These are phyloP conservation scores for Oplegnathus fasciatus DNA, from an alignment of 2,113 vertebrate species.

Conservation along the genomic window DNA sequence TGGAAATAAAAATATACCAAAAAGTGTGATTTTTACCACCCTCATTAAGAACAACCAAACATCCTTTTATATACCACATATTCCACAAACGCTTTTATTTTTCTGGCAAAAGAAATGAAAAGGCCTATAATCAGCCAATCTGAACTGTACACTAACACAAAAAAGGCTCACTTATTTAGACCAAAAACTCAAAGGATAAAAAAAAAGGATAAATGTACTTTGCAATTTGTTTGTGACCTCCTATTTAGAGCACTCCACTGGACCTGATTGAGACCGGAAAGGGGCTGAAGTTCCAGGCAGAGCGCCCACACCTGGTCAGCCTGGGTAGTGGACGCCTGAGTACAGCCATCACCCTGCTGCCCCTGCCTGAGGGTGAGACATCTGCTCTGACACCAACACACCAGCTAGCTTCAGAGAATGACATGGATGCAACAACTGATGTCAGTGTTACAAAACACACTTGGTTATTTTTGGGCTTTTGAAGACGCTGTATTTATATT, in stretches of 20 bases:
- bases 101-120: not conserved
- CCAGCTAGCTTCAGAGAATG: not conserved
- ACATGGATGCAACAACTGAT: not conserved
- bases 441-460: not conserved
- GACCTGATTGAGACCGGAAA: slow-evolving; percentile 92
- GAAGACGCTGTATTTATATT: not conserved
- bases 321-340: slow-evolving; percentile 95
- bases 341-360: slow-evolving; percentile 93
- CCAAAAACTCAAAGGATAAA: not conserved
- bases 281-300: slow-evolving; percentile 93
- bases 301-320: slow-evolving; percentile 95
- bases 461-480: not conserved
- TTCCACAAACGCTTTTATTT: not conserved
- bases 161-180: not conserved
- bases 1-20: not conserved
- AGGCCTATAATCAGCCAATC: too few species aligned
- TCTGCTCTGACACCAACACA: not conserved
- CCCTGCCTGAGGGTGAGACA: slow-evolving; percentile 92
- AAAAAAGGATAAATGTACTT: not conserved
- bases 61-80: not conserved
- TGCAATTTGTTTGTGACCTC: not conserved
- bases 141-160: not conserved
- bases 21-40: not conserved
- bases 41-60: not conserved
- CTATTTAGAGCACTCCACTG: slow-evolving; percentile 88